A percentile compares a stretch with the other conserved stretches of the same genome.
Conservation (phyloP, 1,140 invertebrate genomes). For the Euura saliciscinereae region DNA sequence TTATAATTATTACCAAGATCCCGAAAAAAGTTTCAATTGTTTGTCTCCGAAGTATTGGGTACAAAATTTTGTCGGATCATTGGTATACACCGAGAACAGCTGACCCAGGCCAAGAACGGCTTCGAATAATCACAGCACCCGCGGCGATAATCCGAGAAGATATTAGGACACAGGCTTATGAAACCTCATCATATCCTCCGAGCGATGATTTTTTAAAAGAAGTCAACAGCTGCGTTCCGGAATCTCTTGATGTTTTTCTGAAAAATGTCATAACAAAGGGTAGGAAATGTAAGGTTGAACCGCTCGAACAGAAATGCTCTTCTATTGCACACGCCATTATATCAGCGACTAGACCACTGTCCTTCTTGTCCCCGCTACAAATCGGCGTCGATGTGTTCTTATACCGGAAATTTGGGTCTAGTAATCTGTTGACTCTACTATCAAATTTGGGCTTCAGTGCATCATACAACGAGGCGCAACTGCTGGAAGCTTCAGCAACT, state of each 20-base stretch:
- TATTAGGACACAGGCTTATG: conserved; percentile 29
- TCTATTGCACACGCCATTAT: conserved; percentile 22
- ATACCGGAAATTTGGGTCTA: too few species aligned
- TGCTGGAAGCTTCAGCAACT: conserved; percentile 22
- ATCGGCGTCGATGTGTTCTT: background rate
- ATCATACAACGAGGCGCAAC: conserved; percentile 13
- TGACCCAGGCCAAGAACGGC: conserved; percentile 21
- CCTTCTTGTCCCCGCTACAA: conserved; percentile 20
- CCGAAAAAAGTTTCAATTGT: background rate
- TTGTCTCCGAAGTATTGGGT: background rate
- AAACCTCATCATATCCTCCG: conserved; percentile 22
- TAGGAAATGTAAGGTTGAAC: background rate
- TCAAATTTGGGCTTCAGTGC: too few species aligned
- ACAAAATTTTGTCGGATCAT: background rate
- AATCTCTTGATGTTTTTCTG: conserved; percentile 21
- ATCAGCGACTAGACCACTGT: conserved; percentile 19
- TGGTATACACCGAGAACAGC: background rate
- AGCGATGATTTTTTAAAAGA: conserved; percentile 25
- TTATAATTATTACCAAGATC: background rate
- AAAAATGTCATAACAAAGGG: conserved; percentile 13
- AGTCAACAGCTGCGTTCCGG: conserved; percentile 21
- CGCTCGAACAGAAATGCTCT: conserved; percentile 23
- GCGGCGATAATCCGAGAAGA: conserved; percentile 34
- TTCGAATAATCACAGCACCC: conserved; percentile 28
- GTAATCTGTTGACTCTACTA: too few species aligned